phyloP scores from a whole-genome alignment of 2,797 vertebrate species.

The Labeo calbasu region DNA sequence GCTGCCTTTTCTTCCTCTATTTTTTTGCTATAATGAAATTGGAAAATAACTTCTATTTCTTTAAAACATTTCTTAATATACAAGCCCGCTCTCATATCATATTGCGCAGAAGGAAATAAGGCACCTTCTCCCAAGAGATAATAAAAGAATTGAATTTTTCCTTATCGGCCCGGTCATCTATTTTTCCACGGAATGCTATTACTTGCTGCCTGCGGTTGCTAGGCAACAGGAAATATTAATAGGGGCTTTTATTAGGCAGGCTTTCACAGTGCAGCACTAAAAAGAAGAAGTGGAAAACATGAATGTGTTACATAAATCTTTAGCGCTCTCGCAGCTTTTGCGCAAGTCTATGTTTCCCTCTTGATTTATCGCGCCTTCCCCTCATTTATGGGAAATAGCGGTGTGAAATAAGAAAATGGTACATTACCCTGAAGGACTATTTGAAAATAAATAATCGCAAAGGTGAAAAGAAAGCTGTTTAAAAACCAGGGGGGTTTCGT shows the following conservation, averaged over 20 bases:
- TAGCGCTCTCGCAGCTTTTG: conserved; percentile 94
- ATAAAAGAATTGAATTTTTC: conserved; percentile 99
- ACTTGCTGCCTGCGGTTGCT: conserved; percentile 98
- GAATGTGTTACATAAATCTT: conserved; percentile 99
- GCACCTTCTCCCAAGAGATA: conserved; percentile 99
- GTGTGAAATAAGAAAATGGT: conserved; percentile 98
- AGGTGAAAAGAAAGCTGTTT: conserved; percentile 93
- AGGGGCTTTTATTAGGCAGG: conserved; percentile 99
- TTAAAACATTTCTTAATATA: conserved; percentile 85
- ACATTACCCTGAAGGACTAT: conserved; percentile 98
- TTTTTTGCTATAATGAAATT: conserved; percentile 72
- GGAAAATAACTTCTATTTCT: conserved; percentile 83
- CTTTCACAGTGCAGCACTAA: conserved; percentile 99
- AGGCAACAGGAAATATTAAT: conserved; percentile 99
- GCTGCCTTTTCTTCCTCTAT: neutral
- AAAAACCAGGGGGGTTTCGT: conserved; percentile 73
- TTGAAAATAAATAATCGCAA: conserved; percentile 99
- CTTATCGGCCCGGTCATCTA: conserved; percentile 98
- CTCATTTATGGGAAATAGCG: conserved; percentile 99
- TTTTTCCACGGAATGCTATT: conserved; percentile 99
- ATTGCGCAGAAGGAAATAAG: conserved; percentile 92
- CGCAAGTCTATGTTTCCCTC: conserved; percentile 99
- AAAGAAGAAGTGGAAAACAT: conserved; percentile 99
- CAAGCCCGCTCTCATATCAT: conserved; percentile 96
- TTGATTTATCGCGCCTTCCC: conserved; percentile 98